A percentile compares a stretch with the other conserved stretches of the same genome.
Conservation (phyloP, 2,797 vertebrate species). For the Argyrosomus regius region DNA sequence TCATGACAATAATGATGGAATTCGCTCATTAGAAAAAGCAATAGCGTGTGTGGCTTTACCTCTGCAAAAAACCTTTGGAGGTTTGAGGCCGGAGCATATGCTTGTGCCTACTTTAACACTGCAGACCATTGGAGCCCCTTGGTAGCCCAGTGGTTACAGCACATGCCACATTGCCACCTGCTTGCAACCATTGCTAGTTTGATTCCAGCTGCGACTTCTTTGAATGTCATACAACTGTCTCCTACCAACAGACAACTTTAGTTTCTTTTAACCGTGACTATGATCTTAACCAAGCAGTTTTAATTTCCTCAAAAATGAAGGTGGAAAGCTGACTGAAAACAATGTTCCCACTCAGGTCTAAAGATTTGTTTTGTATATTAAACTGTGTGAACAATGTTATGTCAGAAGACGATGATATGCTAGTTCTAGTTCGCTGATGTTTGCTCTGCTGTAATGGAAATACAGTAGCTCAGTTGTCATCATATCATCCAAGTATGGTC, state of each 20-base stretch:
- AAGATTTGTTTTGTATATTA: neutral
- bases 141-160: too few species aligned
- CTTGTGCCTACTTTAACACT: too few species aligned
- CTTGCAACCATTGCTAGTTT: too few species aligned
- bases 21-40: neutral
- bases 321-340: neutral
- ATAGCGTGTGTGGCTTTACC: neutral
- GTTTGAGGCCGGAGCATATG: neutral
- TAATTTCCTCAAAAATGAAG: neutral
- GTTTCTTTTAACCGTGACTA: neutral
- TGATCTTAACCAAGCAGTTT: neutral
- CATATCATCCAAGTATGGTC: too few species aligned
- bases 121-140: neutral
- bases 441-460: too few species aligned
- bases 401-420: neutral
- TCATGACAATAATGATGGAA: neutral
- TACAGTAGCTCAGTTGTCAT: neutral
- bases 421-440: neutral
- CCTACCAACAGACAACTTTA: too few species aligned
- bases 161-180: too few species aligned
- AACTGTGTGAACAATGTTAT: neutral
- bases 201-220: too few species aligned
- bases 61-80: neutral
- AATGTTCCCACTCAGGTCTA: too few species aligned
- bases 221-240: too few species aligned